Evolutionary conservation across 2,888 invertebrate species (phyloP).

Genomic region (Alviniconcha strummeri): DNA sequence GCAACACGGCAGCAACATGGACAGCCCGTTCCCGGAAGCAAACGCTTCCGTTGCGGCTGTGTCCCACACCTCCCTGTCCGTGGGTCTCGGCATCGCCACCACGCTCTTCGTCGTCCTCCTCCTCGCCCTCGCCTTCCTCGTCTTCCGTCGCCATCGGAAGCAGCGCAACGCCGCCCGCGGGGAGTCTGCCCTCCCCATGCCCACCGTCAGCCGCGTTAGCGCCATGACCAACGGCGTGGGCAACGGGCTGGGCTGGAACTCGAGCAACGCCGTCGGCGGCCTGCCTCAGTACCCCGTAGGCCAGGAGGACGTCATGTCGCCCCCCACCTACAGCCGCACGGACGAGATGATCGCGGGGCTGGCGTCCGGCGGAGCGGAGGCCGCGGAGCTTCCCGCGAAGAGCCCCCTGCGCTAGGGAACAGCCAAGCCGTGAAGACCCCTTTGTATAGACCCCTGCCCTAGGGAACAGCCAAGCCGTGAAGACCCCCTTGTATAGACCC

Average conservation of each 20-base stretch:
- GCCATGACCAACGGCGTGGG: background rate
- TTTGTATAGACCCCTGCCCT: background rate
- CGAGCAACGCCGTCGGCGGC: background rate
- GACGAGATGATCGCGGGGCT: slow-evolving; percentile 2
- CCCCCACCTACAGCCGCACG: slow-evolving; percentile 12
- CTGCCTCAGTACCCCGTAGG: background rate
- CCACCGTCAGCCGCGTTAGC: background rate
- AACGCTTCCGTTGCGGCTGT: background rate
- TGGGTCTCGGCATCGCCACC: slow-evolving; percentile 1
- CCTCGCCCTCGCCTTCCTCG: background rate
- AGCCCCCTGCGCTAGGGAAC: background rate
- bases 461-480: background rate
- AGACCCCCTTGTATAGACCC: background rate
- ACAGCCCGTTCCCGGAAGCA: background rate
- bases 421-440: background rate
- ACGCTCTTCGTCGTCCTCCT: slow-evolving; percentile 12
- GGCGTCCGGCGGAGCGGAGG: background rate
- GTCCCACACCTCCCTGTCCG: background rate
- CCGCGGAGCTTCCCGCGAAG: slow-evolving; percentile 11
- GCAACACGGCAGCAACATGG: background rate
- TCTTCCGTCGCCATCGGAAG: background rate
- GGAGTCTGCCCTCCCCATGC: background rate
- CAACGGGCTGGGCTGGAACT: background rate
- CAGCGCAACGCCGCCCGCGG: background rate
- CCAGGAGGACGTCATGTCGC: slow-evolving; percentile 12